Percentiles rank a stretch among this genome's conserved stretches.
phyloP scores from a whole-genome alignment of 2,888 invertebrate species.

The Dexiosoma caninum region DNA sequence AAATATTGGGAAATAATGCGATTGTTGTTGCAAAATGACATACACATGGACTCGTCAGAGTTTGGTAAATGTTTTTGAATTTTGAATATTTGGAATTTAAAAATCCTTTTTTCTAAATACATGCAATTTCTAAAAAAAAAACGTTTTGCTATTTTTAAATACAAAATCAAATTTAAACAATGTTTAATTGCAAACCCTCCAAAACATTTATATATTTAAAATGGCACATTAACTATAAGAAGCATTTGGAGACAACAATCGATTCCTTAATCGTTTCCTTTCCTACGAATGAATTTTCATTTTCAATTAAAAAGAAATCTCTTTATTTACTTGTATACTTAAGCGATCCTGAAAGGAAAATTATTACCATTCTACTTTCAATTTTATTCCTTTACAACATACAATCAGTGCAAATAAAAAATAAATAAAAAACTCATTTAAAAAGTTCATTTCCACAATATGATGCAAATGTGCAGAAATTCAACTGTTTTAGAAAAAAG shows the following conservation, averaged over 20 bases:
- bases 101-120: no score
- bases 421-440: background rate
- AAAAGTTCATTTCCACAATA: conserved; percentile 32
- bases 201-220: background rate
- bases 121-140: no score
- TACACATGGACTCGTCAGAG: no score
- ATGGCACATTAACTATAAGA: conserved; percentile 34
- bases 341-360: conserved; percentile 51
- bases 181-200: no score
- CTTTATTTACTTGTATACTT: conserved; percentile 45
- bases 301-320: conserved; percentile 32
- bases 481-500: background rate
- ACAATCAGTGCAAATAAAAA: background rate
- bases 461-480: conserved; percentile 5
- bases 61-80: no score
- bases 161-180: no score
- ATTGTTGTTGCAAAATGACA: no score
- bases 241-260: conserved; percentile 28
- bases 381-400: background rate
- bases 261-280: conserved; percentile 43
- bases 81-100: no score
- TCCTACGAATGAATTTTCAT: conserved; percentile 38
- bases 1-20: no score
- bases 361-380: conserved; percentile 16
- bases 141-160: no score